A percentile compares a stretch with the other conserved stretches of the same genome.
These are phyloP conservation scores for Phocoena sinus DNA, from an alignment of 2,113 vertebrate species.

Conservation along the genomic window DNA sequence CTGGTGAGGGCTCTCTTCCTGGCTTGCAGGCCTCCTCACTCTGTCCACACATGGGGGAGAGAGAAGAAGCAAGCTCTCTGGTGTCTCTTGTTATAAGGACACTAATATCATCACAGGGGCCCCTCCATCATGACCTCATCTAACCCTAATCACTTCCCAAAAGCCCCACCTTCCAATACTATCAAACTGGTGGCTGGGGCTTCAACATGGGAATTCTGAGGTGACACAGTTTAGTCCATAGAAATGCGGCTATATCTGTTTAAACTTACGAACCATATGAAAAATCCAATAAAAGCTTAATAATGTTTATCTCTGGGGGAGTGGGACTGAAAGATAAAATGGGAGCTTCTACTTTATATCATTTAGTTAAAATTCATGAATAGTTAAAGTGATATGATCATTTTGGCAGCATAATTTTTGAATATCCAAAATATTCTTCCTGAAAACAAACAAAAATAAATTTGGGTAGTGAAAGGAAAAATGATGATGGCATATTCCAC, in stretches of 20 bases:
- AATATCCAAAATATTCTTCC: neutral
- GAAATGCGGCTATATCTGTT: neutral
- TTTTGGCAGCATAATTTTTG: neutral
- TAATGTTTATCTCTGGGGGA: neutral
- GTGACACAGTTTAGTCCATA: neutral
- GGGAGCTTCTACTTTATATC: neutral
- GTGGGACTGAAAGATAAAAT: neutral
- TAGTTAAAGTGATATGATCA: neutral
- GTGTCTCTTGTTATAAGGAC: neutral
- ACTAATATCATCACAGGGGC: neutral
- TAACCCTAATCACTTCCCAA: neutral
- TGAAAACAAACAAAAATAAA: neutral
- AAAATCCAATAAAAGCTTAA: neutral
- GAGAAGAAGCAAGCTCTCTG: neutral
- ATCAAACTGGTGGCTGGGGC: neutral
- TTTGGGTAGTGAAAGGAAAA: neutral
- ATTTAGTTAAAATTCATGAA: neutral
- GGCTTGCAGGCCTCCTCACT: neutral
- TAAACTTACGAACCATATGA: neutral
- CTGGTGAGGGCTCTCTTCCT: neutral
- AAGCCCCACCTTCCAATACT: neutral
- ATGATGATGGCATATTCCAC: neutral
- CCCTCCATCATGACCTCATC: neutral
- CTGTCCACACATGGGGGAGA: neutral
- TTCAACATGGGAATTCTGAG: neutral